phyloP scores from a whole-genome alignment of 2,888 invertebrate species.

The Sarcophaga carnaria region DNA sequence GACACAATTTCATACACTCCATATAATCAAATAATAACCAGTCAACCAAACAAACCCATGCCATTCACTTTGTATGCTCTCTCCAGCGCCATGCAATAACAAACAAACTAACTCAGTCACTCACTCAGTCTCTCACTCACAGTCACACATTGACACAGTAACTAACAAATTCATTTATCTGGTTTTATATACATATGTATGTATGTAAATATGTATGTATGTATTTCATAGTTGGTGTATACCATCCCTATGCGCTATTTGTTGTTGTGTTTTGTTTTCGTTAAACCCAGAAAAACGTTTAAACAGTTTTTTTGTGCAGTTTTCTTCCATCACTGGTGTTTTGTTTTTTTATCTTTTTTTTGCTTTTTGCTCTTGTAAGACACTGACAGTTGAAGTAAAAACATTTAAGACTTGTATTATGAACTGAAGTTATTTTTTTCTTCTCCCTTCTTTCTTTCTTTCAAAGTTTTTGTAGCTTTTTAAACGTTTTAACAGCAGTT shows the following conservation, averaged over 20 bases:
- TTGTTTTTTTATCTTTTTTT: not conserved
- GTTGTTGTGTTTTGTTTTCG: not conserved
- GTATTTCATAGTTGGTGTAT: too few relatives aligned
- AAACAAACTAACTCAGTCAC: too few relatives aligned
- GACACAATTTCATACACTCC: conserved; percentile 51
- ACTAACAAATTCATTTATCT: too few relatives aligned
- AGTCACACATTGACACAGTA: too few relatives aligned
- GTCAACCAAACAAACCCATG: conserved; percentile 26
- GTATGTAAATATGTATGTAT: too few relatives aligned
- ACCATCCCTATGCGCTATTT: not conserved
- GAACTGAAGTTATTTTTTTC: not conserved
- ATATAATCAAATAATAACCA: conserved; percentile 57
- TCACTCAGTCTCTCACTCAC: too few relatives aligned
- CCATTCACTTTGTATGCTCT: too few relatives aligned
- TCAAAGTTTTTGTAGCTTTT: not conserved
- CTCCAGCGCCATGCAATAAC: too few relatives aligned
- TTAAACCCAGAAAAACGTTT: not conserved
- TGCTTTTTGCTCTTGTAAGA: not conserved
- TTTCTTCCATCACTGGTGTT: not conserved
- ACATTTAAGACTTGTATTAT: not conserved
- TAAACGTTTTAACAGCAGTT: conserved; percentile 1
- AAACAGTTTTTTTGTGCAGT: not conserved
- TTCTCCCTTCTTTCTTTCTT: too few relatives aligned
- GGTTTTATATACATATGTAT: too few relatives aligned
- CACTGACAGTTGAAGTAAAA: not conserved